A percentile compares a stretch with the other conserved stretches of the same genome.
Conservation (phyloP, 2,113 vertebrate genomes). For the Epinephelus fuscoguttatus region DNA sequence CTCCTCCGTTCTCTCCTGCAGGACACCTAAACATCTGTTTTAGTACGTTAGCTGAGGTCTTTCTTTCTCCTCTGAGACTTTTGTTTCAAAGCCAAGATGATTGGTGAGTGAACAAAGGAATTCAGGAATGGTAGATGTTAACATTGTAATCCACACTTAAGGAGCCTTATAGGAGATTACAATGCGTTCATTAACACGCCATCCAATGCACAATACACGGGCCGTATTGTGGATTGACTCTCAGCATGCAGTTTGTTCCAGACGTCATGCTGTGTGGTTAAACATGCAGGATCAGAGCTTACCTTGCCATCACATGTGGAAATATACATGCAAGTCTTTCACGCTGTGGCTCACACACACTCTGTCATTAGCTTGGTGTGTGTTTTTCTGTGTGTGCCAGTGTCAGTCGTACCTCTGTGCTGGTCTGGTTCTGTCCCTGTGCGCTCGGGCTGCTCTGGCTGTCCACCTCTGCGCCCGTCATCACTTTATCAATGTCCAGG, state of each 20-base stretch:
- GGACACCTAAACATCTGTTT: neutral
- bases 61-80: neutral
- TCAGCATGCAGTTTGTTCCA: slow-evolving; percentile 26
- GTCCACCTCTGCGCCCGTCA: slow-evolving; percentile 48
- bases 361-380: neutral
- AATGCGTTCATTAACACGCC: slow-evolving; percentile 14
- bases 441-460: slow-evolving; percentile 35
- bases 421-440: slow-evolving; percentile 83
- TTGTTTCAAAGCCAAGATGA: slow-evolving; percentile 35
- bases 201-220: slow-evolving; percentile 19
- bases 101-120: neutral
- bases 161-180: slow-evolving; percentile 35
- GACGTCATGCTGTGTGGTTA: slow-evolving; percentile 40
- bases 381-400: neutral
- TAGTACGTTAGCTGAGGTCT: neutral
- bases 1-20: neutral
- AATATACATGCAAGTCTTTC: slow-evolving; percentile 11
- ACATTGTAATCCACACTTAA: slow-evolving; percentile 44
- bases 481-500: slow-evolving; percentile 94
- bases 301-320: slow-evolving; percentile 17
- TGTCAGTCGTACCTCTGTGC: slow-evolving; percentile 89
- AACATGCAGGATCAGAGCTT: slow-evolving; percentile 56
- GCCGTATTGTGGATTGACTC: slow-evolving; percentile 20
- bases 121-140: neutral
- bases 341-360: slow-evolving; percentile 23